Base-by-base conservation (phyloP, 2,113 vertebrate species). In the Zosterops hypoxanthus region DNA sequence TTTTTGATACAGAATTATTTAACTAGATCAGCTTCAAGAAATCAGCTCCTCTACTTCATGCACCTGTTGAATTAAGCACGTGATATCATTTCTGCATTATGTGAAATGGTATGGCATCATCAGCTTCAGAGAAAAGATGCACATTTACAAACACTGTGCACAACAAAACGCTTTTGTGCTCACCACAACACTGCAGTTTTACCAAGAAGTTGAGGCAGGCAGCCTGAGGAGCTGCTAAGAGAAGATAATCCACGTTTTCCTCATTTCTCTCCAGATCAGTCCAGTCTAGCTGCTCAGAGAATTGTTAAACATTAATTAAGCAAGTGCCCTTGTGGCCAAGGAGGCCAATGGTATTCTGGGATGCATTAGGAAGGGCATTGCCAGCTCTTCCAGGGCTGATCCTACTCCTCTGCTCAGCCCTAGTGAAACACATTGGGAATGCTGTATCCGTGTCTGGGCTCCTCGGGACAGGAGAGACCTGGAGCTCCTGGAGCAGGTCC, bases 371-470 rank as follows among this genome's bases (percentile, higher is more conserved):
- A 80, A 72, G 42, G 50, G 42, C 50, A 36, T 0, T 44, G 31
- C 3, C 50, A 49, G 34, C 61, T 76, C 31, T 50, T 49, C 21
- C 44, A 50, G 21, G 20, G 52, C 4, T 20, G 44, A 23, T 17
- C 18, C 36, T 28, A 4, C 5, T 36, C 33, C 26, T 73, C 2
- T 79, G 49, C 29, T 34, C 57, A 41, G 34, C 8, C 49, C 56
- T 12, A 46, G 24, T 17, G n/a, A 78, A n/a, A 3, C 8, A 14
- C 56, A 9, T 29, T 0, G 0, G 16, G 9, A 29, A 1, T 24
- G 34, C 44, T 52, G 22, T 26, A 31, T 7, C 31, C 59, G 33
- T 12, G 0, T 28, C 52, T 8, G 50, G 49, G 42, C 26, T 44
- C 50, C 76, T 57, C 50, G 33, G 68, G 39, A 46, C 31, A 36